Evolutionary conservation across 2,113 vertebrate species (phyloP).

Genomic region (Poeciliopsis prolifica): DNA sequence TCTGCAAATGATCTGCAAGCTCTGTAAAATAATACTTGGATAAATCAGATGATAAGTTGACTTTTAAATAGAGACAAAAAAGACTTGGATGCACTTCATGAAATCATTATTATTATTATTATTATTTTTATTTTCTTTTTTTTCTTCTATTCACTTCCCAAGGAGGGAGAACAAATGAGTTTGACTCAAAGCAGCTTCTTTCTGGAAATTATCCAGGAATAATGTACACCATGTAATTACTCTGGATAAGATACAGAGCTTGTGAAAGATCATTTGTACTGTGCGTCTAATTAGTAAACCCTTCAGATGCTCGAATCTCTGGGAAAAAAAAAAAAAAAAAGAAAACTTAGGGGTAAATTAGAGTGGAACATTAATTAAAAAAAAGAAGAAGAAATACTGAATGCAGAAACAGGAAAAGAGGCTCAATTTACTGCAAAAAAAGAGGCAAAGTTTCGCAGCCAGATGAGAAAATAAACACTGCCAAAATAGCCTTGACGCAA

Average conservation of each 20-base stretch:
- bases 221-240: slow-evolving; percentile 83
- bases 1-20: slow-evolving; percentile 47
- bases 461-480: slow-evolving; percentile 50
- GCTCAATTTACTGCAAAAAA: slow-evolving; percentile 38
- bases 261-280: slow-evolving; percentile 84
- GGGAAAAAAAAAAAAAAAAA: slow-evolving; percentile 74
- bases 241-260: slow-evolving; percentile 80
- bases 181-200: slow-evolving; percentile 78
- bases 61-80: slow-evolving; percentile 22
- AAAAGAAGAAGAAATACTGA: slow-evolving; percentile 50
- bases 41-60: slow-evolving; percentile 23
- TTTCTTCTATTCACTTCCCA: slow-evolving; percentile 36
- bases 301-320: slow-evolving; percentile 78
- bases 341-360: slow-evolving; percentile 77
- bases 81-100: slow-evolving; percentile 33
- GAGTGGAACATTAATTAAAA: slow-evolving; percentile 65
- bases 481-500: slow-evolving; percentile 68
- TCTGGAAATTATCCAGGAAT: slow-evolving; percentile 84
- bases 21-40: slow-evolving; percentile 36
- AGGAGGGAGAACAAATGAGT: slow-evolving; percentile 67
- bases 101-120: slow-evolving; percentile 21
- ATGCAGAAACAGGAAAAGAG: slow-evolving; percentile 58
- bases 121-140: slow-evolving; percentile 14
- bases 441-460: slow-evolving; percentile 55
- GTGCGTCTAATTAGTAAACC: slow-evolving; percentile 84